Evolutionary conservation across 2,888 invertebrate species (phyloP), one percentile per base, ranked within the genome.

Genomic region (Pyrgus malvae): DNA sequence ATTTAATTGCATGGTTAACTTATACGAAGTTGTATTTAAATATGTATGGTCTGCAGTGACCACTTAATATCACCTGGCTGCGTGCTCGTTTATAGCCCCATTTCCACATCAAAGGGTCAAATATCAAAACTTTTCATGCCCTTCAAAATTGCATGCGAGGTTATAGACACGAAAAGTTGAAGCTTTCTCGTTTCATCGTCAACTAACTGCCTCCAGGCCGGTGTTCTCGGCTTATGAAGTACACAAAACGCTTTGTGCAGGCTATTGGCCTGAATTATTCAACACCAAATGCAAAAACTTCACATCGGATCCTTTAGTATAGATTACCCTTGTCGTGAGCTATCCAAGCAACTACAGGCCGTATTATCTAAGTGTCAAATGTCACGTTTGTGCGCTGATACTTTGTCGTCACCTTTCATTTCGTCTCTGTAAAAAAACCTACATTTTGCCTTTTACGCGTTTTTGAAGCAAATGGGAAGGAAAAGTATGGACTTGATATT

Each of bases 281-380:
- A 50, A 42, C 42, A 35, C 50, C 50, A 42, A 42, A 35, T 35
- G 29, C 42, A 50, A 50, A 50, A 50, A 50, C 50, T 50, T n/a
- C n/a, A n/a, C n/a, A n/a, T n/a, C n/a, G n/a, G 35, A 50, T 50
- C 50, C 42, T 42, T 50, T 50, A 42, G 50, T 50, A 33, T 50
- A 50, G 42, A 49, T 41, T 33, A 49, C 49, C n/a, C 33, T 37
- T 29, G 29, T 12, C 17, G 11, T 19, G 17, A 12, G 21, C 31
- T 7, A 33, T 8, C 8, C 14, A 3, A 7, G 33, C 14, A 14
- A 33, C 33, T 33, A 14, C 14, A 12, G 33, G 14, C 33, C 33
- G 9, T 14, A 7, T 33, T 14, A 33, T 33, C 33, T 33, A 2
- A 2, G 14, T 14, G 2, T 14, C 1, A 31, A 31, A 12, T 6